Evolutionary conservation across 2,888 invertebrate species (phyloP).

Genomic region (Xestia rhomboidea): DNA sequence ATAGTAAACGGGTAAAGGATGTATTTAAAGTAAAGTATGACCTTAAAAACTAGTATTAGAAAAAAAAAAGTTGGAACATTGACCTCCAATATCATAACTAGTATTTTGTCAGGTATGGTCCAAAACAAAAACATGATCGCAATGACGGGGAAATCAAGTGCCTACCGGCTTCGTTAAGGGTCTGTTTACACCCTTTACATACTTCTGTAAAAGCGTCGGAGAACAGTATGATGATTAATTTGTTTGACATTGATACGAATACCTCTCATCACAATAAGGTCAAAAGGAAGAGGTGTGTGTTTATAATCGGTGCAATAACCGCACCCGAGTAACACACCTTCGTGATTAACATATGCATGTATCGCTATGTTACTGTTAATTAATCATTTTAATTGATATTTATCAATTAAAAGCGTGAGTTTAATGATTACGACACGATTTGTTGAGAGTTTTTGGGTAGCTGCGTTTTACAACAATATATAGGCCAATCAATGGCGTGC

Average conservation of each 20-base stretch:
- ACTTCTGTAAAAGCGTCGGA: not conserved
- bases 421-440: not conserved
- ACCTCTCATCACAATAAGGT: conserved; percentile 17
- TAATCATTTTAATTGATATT: conserved; percentile 34
- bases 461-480: not conserved
- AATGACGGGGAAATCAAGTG: too few species aligned
- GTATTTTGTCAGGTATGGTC: too few species aligned
- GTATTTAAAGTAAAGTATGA: too few species aligned
- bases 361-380: conserved; percentile 22
- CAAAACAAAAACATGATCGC: too few species aligned
- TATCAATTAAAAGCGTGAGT: not conserved
- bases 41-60: too few species aligned
- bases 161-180: too few species aligned
- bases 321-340: conserved; percentile 30
- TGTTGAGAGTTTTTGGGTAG: not conserved
- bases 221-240: not conserved
- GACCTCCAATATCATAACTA: too few species aligned
- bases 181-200: not conserved
- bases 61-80: too few species aligned
- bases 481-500: not conserved
- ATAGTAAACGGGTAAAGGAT: too few species aligned
- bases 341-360: conserved; percentile 23
- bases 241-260: conserved; percentile 9
- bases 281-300: conserved; percentile 8
- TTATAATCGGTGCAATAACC: conserved; percentile 37